Evolutionary conservation across 2,888 invertebrate genomes (phyloP), one percentile per base, ranked within the genome.

Genomic region (Caenorhabditis plicata): DNA sequence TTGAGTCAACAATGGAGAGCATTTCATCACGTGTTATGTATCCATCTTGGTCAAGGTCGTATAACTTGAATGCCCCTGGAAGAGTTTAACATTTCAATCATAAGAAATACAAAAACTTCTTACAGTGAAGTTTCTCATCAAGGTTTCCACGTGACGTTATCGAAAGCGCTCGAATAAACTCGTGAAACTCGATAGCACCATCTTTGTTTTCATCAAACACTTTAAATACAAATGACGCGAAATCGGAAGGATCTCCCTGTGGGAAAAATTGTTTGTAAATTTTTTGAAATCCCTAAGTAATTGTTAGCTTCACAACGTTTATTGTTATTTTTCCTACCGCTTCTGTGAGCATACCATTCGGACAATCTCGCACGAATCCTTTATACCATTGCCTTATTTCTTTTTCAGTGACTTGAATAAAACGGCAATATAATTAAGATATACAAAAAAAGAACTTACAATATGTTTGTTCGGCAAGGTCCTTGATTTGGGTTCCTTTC

Each of bases 251-350:
- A 85, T 98, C 95, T 72, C 96, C 96, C 87, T 95, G 92, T 48
- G 96, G 96, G 84, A 98, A 96, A 86, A 98, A 96, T 85, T 96
- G 95, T 85, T 93, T 93, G 86, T 98, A 96, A 84, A 96, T 98
- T 86, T 91, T 93, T 83, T 94, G 93, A 86, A 98, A 96, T 78
- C 95, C 95, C 93, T 94, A 85, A 52, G 46, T 38, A 44, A 41
- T 36, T 17, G 35, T n/a, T n/a, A 49, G 11, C 15, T 19, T 50
- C 23, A 22, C 41, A 13, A 3, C 33, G 11, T 11, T 29, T 45
- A 41, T 58, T 15, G 27, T 31, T 27, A 51, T 42, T 7, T 23
- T 54, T 81, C 84, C 82, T 84, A 92, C 92, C 88, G 92, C 91
- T 85, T 93, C 92, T 56, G 92, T 93, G 57, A 93, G 88, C 80